Evolutionary conservation across 64 coral and sea anemone genomes (phyloP).

Genomic region (Porites australiensis): DNA sequence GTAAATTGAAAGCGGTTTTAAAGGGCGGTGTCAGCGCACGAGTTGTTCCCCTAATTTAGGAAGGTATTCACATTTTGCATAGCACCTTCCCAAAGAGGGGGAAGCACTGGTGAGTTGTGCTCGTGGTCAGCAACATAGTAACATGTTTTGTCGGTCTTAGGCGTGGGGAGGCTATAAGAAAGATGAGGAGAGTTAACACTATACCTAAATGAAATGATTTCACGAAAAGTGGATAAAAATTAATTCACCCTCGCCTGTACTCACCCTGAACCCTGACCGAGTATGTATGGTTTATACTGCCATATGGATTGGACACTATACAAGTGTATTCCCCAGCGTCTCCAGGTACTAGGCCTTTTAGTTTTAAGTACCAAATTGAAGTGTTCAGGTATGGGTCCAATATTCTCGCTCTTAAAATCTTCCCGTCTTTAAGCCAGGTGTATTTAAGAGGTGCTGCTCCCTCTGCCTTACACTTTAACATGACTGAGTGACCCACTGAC

Average conservation of each 20-base stretch:
- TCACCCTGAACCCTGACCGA: conserved; percentile 43
- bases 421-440: conserved; percentile 49
- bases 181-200: no score
- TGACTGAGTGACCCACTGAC: background rate
- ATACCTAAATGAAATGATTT: no score
- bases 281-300: conserved; percentile 44
- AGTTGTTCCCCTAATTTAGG: no score
- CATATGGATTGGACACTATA: conserved; percentile 53
- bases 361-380: conserved; percentile 18
- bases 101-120: no score
- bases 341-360: background rate
- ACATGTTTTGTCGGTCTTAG: no score
- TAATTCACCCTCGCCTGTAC: background rate
- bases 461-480: conserved; percentile 20
- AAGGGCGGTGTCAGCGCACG: no score
- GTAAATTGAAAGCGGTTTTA: no score
- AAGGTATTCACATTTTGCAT: no score
- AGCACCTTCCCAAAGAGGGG: no score
- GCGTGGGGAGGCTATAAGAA: no score
- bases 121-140: no score
- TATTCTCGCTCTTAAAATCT: conserved; percentile 6
- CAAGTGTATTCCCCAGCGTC: conserved; percentile 57
- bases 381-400: conserved; percentile 13
- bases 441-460: conserved; percentile 46
- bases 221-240: no score